These are phyloP conservation scores for Falco biarmicus DNA, from an alignment of 2,797 vertebrate species.

Conservation along the genomic window DNA sequence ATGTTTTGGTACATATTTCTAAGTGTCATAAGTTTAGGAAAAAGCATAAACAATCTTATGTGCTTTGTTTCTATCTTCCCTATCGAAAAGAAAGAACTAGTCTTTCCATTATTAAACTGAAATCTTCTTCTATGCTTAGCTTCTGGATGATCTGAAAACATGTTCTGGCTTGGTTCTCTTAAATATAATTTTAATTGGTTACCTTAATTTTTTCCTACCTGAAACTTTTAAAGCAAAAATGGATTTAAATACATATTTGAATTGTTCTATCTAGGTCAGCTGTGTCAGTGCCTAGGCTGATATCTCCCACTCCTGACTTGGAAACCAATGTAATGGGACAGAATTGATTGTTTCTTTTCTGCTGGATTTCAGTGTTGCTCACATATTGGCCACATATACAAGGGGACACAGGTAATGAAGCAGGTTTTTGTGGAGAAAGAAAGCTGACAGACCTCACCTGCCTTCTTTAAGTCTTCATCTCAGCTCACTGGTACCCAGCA, in stretches of 20 bases:
- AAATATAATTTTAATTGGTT: not conserved
- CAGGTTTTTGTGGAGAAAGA: not conserved
- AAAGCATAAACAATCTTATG: not conserved
- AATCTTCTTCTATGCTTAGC: not conserved
- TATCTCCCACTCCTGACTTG: not conserved
- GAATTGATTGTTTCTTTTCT: not conserved
- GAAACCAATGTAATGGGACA: not conserved
- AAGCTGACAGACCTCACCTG: not conserved
- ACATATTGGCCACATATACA: not conserved
- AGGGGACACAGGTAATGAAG: not conserved
- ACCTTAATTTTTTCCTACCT: not conserved
- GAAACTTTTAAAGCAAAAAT: not conserved
- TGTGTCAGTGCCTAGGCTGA: not conserved
- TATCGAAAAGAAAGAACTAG: not conserved
- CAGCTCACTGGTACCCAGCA: not conserved
- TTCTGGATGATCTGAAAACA: not conserved
- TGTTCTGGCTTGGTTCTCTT: not conserved
- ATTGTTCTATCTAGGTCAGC: constrained; percentile 6
- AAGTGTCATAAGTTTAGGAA: not conserved
- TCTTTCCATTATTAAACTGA: not conserved
- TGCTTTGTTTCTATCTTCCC: not conserved
- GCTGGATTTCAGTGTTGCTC: not conserved
- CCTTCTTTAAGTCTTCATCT: not conserved
- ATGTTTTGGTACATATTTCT: not conserved
- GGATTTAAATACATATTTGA: not conserved